A percentile compares a stretch with the other conserved stretches of the same genome.
These are phyloP conservation scores for Eudasyphora cyanicolor DNA, from an alignment of 2,888 invertebrate genomes.

Conservation along the genomic window DNA sequence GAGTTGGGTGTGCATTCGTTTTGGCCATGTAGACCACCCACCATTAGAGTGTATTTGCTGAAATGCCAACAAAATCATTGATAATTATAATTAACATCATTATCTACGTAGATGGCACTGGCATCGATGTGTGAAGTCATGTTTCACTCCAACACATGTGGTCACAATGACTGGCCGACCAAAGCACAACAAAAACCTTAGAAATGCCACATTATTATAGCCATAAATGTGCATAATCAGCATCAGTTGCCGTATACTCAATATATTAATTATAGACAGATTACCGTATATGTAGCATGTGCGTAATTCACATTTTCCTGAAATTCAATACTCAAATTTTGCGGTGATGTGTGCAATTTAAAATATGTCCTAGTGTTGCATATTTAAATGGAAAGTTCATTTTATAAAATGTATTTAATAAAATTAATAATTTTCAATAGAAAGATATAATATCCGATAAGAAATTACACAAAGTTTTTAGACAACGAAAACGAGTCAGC, in stretches of 20 bases:
- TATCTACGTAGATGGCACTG: too few species aligned
- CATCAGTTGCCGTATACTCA: background rate
- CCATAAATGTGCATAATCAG: constrained; percentile 4
- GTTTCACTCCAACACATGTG: background rate
- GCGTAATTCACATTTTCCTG: background rate
- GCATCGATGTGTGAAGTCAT: background rate
- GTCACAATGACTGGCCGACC: background rate
- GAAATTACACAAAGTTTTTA: too few species aligned
- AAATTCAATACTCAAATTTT: background rate
- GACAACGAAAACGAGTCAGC: too few species aligned
- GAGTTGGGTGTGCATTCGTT: too few species aligned
- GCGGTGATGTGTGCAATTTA: background rate
- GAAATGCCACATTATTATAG: background rate
- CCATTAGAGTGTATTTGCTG: too few species aligned
- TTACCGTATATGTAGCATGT: too few species aligned
- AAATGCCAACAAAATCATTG: background rate
- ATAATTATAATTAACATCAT: constrained; percentile 10
- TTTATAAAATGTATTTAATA: too few species aligned
- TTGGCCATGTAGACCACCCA: background rate
- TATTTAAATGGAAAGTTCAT: too few species aligned
- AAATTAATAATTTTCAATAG: too few species aligned
- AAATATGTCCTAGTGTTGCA: too few species aligned
- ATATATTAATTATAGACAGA: background rate
- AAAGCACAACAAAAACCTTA: background rate
- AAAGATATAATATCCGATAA: too few species aligned